Evolutionary conservation across 2,113 vertebrate genomes (phyloP), one percentile per base, ranked within the genome.

Genomic region (Salvelinus namaycush): DNA sequence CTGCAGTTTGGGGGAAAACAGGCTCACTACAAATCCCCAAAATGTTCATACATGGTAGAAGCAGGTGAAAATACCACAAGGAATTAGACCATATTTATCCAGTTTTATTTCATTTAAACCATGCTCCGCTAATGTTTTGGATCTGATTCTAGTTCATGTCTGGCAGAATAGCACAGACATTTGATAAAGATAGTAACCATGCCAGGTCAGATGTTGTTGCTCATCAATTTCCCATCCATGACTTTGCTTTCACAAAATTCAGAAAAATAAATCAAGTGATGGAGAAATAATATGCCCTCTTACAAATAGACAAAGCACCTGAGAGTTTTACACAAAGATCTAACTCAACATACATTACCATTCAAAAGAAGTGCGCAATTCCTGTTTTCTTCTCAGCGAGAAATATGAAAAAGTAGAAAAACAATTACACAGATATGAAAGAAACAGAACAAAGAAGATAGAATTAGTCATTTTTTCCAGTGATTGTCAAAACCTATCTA

Each of bases 41-140:
- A 68, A 83, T 84, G 74, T 79, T 65, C 71, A 76, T 57, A 20
- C 54, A 16, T 44, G 13, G 54, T 14, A 82, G 76, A 84, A 86
- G 83, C 64, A 57, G 51, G 51, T 18, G 51, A 57, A 20, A 57
- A 57, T 4, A 57, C 51, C 51, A 57, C 16, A 57, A 79, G 8
- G 39, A 39, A 73, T 70, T 74, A 59, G 75, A 8, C 73, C 65
- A 70, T 44, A 44, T 12, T 44, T 65, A 57, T 72, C 62, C 73
- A 75, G 79, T 77, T 76, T 72, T n/a, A 54, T 24, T 80, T 82
- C 77, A 74, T 31, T 6, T n/a, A 57, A 74, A 70, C 22, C 74
- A 82, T 82, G n/a, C 80, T 82, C 81, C 78, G 88, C 89, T 90
- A 88, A 88, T 81, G 91, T 91, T 89, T 74, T 88, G 84, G 89